A percentile compares a stretch with the other conserved stretches of the same genome.
These are phyloP conservation scores for Eufriesea mexicana DNA, from an alignment of 1,140 invertebrate species.

Conservation along the genomic window DNA sequence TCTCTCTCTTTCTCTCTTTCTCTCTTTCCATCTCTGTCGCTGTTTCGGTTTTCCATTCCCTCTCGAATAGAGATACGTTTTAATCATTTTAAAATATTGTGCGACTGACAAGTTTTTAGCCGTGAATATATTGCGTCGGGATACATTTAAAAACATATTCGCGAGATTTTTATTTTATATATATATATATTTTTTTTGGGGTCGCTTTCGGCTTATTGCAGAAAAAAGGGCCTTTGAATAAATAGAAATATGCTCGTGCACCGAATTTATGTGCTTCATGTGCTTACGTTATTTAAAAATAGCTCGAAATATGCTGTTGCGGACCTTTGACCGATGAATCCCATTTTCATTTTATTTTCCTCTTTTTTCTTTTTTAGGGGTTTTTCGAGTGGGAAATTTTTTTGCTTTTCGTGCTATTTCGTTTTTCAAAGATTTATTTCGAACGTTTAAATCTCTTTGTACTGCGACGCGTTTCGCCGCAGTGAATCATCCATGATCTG, in stretches of 20 bases:
- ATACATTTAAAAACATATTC: neutral
- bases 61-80: neutral
- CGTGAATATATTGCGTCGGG: too few species aligned
- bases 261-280: conserved; percentile 4
- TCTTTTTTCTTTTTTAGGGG: neutral
- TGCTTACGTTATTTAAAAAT: neutral
- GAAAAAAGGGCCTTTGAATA: neutral
- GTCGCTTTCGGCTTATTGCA: neutral
- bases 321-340: neutral
- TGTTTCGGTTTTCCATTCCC: neutral
- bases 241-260: neutral
- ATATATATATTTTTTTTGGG: too few species aligned
- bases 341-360: neutral
- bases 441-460: too few species aligned
- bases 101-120: neutral
- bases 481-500: too few species aligned
- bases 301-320: neutral
- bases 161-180: neutral
- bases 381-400: too few species aligned
- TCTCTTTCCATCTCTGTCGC: too few species aligned
- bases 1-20: too few species aligned
- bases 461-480: too few species aligned
- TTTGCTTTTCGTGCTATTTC: too few species aligned
- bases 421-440: too few species aligned
- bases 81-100: conserved; percentile 24